Evolutionary conservation across 2,797 vertebrate genomes (phyloP), one percentile per base, ranked within the genome.

Genomic region (Enteromius argenteus): DNA sequence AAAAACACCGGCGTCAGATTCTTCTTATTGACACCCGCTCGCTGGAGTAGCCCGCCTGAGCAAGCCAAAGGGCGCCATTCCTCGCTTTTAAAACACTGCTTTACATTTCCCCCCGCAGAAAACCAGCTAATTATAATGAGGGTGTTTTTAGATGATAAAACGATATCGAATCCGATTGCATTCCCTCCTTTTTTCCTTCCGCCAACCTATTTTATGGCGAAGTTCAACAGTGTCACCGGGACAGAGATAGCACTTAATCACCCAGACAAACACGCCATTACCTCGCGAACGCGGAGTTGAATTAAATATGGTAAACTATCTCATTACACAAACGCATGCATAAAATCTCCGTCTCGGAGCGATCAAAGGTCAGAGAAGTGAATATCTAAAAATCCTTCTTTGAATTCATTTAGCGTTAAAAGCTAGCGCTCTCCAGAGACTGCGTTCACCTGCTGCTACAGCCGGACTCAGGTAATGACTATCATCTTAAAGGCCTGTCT

Each of bases 21-120:
- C 94, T 94, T 95, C 94, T 93, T 93, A 94, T 93, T 95, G 95
- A 95, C 94, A 94, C 92, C 87, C 80, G 88, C 90, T 93, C 89
- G 88, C 91, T 86, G 87, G 89, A 92, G 92, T 89, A 93, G 91
- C 68, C 84, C 84, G 85, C 79, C 27, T 56, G 67, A 75, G 35
- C 19, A 71, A 89, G 78, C 88, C 85, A 69, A 79, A 90, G 89
- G 87, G 83, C 85, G 81, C 82, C 67, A 76, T 60, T 74, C 85
- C 86, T 76, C 81, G 58, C 86, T 87, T 87, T 86, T 87, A 87
- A 87, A 88, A 83, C 85, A 56, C 83, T 84, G 77, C 62, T 89
- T 86, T 88, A 87, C 88, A 87, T 87, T 83, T 83, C 46, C 79
- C 66, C 42, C 78, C 30, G 17, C 73, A 81, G 68, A 86, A 85